Conservation (phyloP, 2,888 invertebrate genomes). For the Nomada fabriciana region DNA sequence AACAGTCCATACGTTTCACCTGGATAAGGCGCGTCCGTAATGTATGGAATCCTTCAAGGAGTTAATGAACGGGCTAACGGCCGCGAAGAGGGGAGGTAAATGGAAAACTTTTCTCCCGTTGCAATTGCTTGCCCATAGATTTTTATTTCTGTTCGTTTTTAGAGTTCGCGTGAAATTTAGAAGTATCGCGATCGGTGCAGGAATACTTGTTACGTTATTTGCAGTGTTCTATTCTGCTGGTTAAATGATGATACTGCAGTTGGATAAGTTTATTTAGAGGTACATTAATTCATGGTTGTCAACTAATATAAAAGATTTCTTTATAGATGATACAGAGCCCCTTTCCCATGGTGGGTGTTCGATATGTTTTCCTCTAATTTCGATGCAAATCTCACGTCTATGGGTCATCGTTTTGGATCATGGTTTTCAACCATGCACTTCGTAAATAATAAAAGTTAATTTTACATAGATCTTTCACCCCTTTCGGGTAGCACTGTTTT, state of each 20-base stretch:
- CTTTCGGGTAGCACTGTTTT: too few relatives aligned
- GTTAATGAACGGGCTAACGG: slow-evolving; percentile 69
- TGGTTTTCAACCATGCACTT: too few relatives aligned
- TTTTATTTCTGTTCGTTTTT: neutral
- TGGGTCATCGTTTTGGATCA: too few relatives aligned
- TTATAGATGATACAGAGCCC: too few relatives aligned
- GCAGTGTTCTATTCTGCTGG: too few relatives aligned
- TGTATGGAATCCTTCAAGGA: slow-evolving; percentile 72
- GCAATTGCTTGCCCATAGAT: neutral
- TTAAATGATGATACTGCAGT: too few relatives aligned
- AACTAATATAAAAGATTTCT: too few relatives aligned
- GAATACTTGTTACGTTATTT: slow-evolving; percentile 3
- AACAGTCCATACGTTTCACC: slow-evolving; percentile 81
- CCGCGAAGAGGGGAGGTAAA: neutral
- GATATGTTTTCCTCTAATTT: neutral
- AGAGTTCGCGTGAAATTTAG: neutral
- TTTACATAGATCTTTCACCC: too few relatives aligned
- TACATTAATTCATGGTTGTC: too few relatives aligned
- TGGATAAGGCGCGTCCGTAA: slow-evolving; percentile 76
- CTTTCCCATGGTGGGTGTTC: too few relatives aligned
- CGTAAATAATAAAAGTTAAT: too few relatives aligned
- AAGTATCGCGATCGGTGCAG: neutral
- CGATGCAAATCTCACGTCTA: neutral
- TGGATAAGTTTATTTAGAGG: too few relatives aligned
- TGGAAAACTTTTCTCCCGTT: slow-evolving; percentile 13